Evolutionary conservation across 2,888 invertebrate species (phyloP).

Genomic region (Apamea crenata): DNA sequence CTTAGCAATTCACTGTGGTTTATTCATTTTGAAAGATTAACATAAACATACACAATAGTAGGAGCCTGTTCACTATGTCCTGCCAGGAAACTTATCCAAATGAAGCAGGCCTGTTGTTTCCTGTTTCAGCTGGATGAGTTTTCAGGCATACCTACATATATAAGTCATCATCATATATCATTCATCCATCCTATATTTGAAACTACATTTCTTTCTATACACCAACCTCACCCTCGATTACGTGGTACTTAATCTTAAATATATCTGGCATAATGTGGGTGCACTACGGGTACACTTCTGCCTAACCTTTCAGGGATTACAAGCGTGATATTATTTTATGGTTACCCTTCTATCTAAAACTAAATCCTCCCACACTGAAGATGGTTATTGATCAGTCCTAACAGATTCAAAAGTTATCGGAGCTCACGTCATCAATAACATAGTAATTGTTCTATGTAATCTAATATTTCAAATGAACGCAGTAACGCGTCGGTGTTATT

Average conservation of each 20-base stretch:
- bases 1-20: background rate
- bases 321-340: background rate
- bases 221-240: background rate
- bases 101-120: background rate
- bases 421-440: conserved; percentile 62
- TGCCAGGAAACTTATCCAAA: background rate
- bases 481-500: conserved; percentile 52
- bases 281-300: background rate
- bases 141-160: background rate
- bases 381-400: conserved; percentile 57
- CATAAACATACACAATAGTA: background rate
- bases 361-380: conserved; percentile 6
- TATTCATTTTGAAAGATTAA: background rate
- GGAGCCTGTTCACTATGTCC: background rate
- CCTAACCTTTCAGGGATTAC: background rate
- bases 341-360: background rate
- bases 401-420: conserved; percentile 64
- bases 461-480: conserved; percentile 57
- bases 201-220: too few species aligned
- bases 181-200: too few species aligned
- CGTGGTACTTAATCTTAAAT: background rate
- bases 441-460: conserved; percentile 65
- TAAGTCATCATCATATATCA: too few species aligned
- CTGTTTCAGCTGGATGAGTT: background rate
- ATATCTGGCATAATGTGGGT: background rate